Evolutionary conservation across 2,113 vertebrate genomes (phyloP).

Genomic region (Colius striatus): DNA sequence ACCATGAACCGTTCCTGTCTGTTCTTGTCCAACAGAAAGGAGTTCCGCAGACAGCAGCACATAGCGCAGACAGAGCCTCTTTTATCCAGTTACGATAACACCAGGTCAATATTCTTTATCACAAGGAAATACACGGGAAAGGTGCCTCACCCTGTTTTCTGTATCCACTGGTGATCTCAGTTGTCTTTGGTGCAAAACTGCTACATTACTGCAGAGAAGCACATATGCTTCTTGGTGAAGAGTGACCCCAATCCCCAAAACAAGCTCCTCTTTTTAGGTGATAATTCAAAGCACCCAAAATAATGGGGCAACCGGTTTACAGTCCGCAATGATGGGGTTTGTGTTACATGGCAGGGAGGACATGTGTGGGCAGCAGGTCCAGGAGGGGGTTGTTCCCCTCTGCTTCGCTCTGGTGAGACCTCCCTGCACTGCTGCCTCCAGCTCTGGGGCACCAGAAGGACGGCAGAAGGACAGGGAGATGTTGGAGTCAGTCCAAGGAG

Average conservation of each 20-base stretch:
- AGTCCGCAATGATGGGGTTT: not conserved
- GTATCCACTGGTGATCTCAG: not conserved
- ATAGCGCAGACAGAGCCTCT: not conserved
- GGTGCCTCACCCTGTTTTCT: not conserved
- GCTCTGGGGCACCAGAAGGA: not conserved
- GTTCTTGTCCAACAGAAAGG: not conserved
- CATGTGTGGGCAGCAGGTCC: not conserved
- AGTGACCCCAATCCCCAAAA: not conserved
- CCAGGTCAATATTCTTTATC: not conserved
- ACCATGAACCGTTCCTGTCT: not conserved
- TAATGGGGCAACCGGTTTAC: not conserved
- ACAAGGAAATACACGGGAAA: not conserved
- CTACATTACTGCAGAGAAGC: rapidly evolving
- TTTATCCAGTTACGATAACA: not conserved
- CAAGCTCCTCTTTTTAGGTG: not conserved
- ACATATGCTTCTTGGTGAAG: not conserved
- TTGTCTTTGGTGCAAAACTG: not conserved
- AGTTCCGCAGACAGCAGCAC: not conserved
- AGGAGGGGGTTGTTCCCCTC: not conserved
- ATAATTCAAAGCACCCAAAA: not conserved
- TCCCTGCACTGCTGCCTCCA: not conserved
- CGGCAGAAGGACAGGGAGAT: not conserved
- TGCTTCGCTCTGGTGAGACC: too few species aligned
- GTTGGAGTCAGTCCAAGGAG: not conserved
- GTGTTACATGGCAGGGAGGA: too few species aligned